Evolutionary conservation across 1,140 invertebrate species (phyloP).

Genomic region (Drosophila lacertosa): DNA sequence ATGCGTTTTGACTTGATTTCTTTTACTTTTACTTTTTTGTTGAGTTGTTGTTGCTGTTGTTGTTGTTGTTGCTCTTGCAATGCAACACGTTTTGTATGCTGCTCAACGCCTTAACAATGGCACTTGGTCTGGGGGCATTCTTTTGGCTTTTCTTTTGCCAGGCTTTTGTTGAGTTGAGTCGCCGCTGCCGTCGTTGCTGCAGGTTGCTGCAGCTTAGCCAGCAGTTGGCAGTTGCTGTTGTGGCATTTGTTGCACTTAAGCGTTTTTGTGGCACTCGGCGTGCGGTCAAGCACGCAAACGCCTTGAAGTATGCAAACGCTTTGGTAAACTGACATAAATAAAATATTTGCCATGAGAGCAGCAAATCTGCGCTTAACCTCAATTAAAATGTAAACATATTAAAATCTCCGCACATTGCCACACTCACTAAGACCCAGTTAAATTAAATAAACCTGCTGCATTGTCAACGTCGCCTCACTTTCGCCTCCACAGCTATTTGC

Average conservation of each 20-base stretch:
- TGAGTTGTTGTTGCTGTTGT: too few relatives aligned
- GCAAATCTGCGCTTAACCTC: conserved; percentile 76
- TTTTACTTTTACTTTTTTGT: neutral
- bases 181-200: conserved; percentile 8
- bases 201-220: conserved; percentile 18
- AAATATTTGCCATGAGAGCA: conserved; percentile 47
- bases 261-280: conserved; percentile 44
- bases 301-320: conserved; percentile 61
- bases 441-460: conserved; percentile 64
- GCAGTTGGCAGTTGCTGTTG: conserved; percentile 23
- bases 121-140: conserved; percentile 43
- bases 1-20: neutral
- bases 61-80: conserved; percentile 25
- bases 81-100: conserved; percentile 57
- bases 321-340: conserved; percentile 56
- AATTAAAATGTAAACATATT: conserved; percentile 80
- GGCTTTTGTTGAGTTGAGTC: conserved; percentile 37
- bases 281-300: conserved; percentile 56
- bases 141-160: conserved; percentile 34
- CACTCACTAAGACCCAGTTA: conserved; percentile 41
- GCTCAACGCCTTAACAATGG: conserved; percentile 62
- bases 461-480: conserved; percentile 43
- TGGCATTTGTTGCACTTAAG: conserved; percentile 52
- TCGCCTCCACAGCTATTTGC: conserved; percentile 20
- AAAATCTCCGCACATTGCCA: conserved; percentile 44